These are phyloP conservation scores for Lepidurus apus DNA, from an alignment of 1,140 invertebrate species.

Conservation along the genomic window DNA sequence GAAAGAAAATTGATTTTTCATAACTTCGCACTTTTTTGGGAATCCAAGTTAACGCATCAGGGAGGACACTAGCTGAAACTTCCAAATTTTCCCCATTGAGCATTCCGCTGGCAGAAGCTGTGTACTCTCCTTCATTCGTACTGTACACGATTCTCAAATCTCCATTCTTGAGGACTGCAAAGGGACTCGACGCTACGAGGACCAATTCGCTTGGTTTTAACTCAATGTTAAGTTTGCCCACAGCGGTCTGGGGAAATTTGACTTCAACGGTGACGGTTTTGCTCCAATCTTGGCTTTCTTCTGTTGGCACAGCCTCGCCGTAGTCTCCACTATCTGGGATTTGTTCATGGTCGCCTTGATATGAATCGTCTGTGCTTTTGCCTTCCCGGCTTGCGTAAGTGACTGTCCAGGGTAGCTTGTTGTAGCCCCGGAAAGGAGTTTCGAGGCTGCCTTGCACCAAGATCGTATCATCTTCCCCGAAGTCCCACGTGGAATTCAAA, in stretches of 20 bases:
- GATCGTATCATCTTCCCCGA: slow-evolving; percentile 28
- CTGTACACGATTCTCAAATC: slow-evolving; percentile 34
- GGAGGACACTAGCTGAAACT: background rate
- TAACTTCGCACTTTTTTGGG: background rate
- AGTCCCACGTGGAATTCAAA: slow-evolving; percentile 29
- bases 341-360: background rate
- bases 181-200: slow-evolving; percentile 37
- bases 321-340: background rate
- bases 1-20: background rate
- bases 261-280: slow-evolving; percentile 23
- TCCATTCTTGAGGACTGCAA: slow-evolving; percentile 37
- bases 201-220: slow-evolving; percentile 34
- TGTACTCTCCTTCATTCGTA: background rate
- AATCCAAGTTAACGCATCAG: background rate
- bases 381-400: background rate
- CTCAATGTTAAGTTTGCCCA: background rate
- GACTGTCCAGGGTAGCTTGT: slow-evolving; percentile 26
- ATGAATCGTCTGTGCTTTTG: background rate
- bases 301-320: background rate
- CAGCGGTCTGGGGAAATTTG: background rate
- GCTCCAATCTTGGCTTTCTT: slow-evolving; percentile 27
- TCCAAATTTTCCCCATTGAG: slow-evolving; percentile 2
- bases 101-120: background rate
- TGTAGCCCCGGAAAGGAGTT: slow-evolving; percentile 23
- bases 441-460: slow-evolving; percentile 11